Evolutionary conservation across 1,140 invertebrate genomes (phyloP), one percentile per base, ranked within the genome.

Genomic region (Sarcophaga peregrina): DNA sequence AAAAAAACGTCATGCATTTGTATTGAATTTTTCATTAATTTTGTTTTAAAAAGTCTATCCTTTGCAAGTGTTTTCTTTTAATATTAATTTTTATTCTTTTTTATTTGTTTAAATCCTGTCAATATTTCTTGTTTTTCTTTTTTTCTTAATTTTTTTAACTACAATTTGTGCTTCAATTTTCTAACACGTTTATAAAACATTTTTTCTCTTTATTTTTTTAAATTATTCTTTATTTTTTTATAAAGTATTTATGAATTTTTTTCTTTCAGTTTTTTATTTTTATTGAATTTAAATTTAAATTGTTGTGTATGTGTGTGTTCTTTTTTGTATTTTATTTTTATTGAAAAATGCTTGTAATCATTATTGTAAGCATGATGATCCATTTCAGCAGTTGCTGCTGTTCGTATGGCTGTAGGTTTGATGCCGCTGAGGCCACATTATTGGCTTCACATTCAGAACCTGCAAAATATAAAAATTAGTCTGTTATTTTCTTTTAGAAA

Each of bases 381-480:
- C n/a, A 17, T n/a, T n/a, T 20, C 37, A 78, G 8, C 9, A 78
- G 20, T 20, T 17, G 50, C 7, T 50, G 75, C 47, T 78, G 75
- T 25, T 50, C 47, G 13, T 48, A 5, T 48, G 11, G n/a, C 25
- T 37, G 25, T 37, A 37, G 25, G 25, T 37, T 52, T 8, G 50
- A 17, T 50, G 75, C 47, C n/a, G 75, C n/a, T 15, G 75, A 78
- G 13, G 47, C 75, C 50, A 47, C n/a, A 20, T 17, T 78, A 8
- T 78, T 78, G 17, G 17, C 50, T 20, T 78, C 75, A 78, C 75
- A 78, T 78, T 78, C 75, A 47, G 75, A 78, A 78, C 75, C 75
- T 78, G 75, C n/a, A 78, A 78, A n/a, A 78, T 11, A 78, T 20
- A 78, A 52, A 20, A 78, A 78, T 78, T 78, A 78, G 75, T 78